Conservation (phyloP, 2,797 vertebrate genomes). For the Cirrhinus mrigala region DNA sequence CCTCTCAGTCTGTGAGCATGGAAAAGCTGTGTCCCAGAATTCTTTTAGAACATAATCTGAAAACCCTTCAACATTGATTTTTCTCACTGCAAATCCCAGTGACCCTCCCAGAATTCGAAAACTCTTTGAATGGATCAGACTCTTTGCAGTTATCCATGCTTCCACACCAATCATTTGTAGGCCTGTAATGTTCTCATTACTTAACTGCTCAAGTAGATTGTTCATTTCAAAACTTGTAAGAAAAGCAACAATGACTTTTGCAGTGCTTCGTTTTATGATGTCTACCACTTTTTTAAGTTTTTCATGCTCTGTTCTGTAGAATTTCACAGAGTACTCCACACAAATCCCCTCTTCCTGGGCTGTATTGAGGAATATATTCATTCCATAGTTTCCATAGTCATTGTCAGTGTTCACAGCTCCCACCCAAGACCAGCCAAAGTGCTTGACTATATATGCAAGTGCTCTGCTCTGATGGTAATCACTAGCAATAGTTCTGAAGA, state of each 20-base stretch:
- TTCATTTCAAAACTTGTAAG: constrained; percentile 75
- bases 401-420: constrained; percentile 79
- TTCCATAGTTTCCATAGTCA: constrained; percentile 79
- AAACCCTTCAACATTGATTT: constrained; percentile 71
- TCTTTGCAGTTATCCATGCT: constrained; percentile 78
- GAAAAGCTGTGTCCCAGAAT: constrained; percentile 74
- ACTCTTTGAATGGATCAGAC: constrained; percentile 74
- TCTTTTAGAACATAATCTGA: constrained; percentile 69
- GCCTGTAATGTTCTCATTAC: constrained; percentile 71
- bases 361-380: constrained; percentile 76
- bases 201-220: constrained; percentile 71
- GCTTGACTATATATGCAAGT: constrained; percentile 75
- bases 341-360: constrained; percentile 76
- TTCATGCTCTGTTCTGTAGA: constrained; percentile 70
- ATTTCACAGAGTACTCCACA: constrained; percentile 76
- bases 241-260: constrained; percentile 76
- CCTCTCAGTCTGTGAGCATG: constrained; percentile 55
- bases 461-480: constrained; percentile 77
- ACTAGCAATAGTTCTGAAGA: constrained; percentile 79
- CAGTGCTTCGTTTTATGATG: constrained; percentile 64
- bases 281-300: constrained; percentile 74
- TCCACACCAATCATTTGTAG: constrained; percentile 79
- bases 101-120: constrained; percentile 75
- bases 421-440: constrained; percentile 82
- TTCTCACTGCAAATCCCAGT: constrained; percentile 76